These are phyloP conservation scores for Nomada fucata DNA, from an alignment of 2,888 invertebrate genomes.

Conservation along the genomic window DNA sequence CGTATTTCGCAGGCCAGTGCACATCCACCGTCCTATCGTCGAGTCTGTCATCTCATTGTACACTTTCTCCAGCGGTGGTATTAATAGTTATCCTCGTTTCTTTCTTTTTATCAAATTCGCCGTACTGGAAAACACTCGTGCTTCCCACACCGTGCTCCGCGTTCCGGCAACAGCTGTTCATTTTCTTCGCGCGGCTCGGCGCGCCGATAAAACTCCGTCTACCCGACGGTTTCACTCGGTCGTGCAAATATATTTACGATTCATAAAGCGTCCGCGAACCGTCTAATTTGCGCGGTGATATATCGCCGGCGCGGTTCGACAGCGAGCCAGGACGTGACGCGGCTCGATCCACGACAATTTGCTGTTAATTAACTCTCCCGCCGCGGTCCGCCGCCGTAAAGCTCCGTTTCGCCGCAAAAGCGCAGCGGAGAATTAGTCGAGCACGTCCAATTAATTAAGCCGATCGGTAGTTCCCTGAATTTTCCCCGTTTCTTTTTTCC, in stretches of 20 bases:
- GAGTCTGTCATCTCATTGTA: too few relatives aligned
- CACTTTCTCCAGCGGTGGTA: too few relatives aligned
- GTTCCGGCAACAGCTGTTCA: not conserved
- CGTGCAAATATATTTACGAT: slow-evolving; percentile 56
- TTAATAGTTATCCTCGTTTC: too few relatives aligned
- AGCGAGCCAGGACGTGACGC: slow-evolving; percentile 39
- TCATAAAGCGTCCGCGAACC: slow-evolving; percentile 59
- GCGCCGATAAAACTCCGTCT: slow-evolving; percentile 44
- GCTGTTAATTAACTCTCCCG: slow-evolving; percentile 56
- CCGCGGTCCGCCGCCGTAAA: slow-evolving; percentile 25
- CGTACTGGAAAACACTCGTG: too few relatives aligned
- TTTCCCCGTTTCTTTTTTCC: slow-evolving; percentile 2
- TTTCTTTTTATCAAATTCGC: too few relatives aligned
- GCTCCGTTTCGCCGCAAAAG: slow-evolving; percentile 44
- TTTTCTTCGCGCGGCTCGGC: slow-evolving; percentile 6
- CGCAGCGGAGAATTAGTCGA: slow-evolving; percentile 56
- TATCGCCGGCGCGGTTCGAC: slow-evolving; percentile 46
- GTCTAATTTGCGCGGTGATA: slow-evolving; percentile 46
- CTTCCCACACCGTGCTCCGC: too few relatives aligned
- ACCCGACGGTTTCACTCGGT: slow-evolving; percentile 53
- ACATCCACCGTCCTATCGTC: too few relatives aligned
- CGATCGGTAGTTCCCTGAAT: not conserved
- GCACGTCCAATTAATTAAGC: slow-evolving; percentile 63
- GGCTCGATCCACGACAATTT: slow-evolving; percentile 46
- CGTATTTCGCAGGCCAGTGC: too few relatives aligned